Conservation (phyloP, 2,113 vertebrate species). For the Nothobranchius kuhntae region DNA sequence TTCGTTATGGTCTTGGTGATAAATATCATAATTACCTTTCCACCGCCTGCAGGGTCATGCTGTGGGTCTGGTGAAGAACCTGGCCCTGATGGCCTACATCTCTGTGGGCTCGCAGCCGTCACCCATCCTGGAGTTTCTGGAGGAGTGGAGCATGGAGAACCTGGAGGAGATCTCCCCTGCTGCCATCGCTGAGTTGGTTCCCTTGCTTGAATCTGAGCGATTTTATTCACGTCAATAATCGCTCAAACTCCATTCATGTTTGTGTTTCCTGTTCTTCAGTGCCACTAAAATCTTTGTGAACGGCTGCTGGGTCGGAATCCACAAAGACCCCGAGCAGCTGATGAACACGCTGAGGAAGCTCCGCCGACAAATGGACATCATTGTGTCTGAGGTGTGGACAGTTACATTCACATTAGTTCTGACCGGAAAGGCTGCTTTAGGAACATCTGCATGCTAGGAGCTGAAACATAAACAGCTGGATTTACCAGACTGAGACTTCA, state of each 20-base stretch:
- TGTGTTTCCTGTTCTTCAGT: conserved; percentile 65
- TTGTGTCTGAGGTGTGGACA: conserved; percentile 91
- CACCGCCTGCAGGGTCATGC: conserved; percentile 87
- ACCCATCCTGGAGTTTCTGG: conserved; percentile 97
- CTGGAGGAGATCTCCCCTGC: conserved; percentile 98
- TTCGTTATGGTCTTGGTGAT: background rate
- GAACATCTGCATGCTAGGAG: background rate
- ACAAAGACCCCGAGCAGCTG: conserved; percentile 97
- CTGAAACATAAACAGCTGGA: background rate
- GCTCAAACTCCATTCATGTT: background rate
- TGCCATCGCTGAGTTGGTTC: conserved; percentile 91
- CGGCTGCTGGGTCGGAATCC: conserved; percentile 98
- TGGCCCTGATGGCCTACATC: conserved; percentile 99
- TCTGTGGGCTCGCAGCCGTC: conserved; percentile 98
- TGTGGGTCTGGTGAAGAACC: conserved; percentile 98
- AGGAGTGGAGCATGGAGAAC: conserved; percentile 99
- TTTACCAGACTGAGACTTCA: too few species aligned
- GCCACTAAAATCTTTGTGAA: conserved; percentile 99
- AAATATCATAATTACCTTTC: background rate
- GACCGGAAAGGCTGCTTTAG: background rate
- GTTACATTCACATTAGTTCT: background rate
- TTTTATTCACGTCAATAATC: background rate
- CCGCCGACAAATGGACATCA: conserved; percentile 98
- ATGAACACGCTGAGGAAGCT: conserved; percentile 98
- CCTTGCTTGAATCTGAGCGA: too few species aligned